Conservation (phyloP, 2,888 invertebrate species). For the Eupeodes luniger region DNA sequence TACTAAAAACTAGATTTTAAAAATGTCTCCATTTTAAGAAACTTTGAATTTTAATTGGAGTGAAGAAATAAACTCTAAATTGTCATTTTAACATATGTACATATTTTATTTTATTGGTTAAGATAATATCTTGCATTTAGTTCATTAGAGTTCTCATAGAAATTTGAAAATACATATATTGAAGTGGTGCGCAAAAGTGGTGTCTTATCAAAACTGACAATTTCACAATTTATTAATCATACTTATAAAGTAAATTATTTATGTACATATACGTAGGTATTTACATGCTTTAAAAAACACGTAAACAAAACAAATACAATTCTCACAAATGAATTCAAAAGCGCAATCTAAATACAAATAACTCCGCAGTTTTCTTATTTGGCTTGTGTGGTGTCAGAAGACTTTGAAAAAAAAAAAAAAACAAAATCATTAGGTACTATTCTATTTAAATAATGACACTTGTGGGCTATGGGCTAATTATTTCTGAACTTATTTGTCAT, state of each 20-base stretch:
- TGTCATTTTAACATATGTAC: too few relatives aligned
- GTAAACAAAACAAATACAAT: conserved; percentile 1
- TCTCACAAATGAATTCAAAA: background rate
- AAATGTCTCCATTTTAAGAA: too few relatives aligned
- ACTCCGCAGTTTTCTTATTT: background rate
- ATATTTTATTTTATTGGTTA: too few relatives aligned
- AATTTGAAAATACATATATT: too few relatives aligned
- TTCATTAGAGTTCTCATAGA: too few relatives aligned
- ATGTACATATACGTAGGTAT: too few relatives aligned
- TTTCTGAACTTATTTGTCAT: background rate
- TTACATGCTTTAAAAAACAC: too few relatives aligned
- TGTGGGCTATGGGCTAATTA: background rate
- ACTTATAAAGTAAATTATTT: background rate
- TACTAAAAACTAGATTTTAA: too few relatives aligned
- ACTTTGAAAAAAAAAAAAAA: background rate
- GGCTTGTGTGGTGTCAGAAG: background rate
- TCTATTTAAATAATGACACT: background rate
- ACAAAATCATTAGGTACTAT: background rate
- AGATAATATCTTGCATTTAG: too few relatives aligned
- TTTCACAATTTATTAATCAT: background rate
- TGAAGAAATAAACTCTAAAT: too few relatives aligned
- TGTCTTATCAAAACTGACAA: background rate
- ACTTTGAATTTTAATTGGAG: too few relatives aligned
- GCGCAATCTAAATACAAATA: background rate
- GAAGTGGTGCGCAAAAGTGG: too few relatives aligned